A percentile compares a stretch with the other conserved stretches of the same genome.
These are phyloP conservation scores for Venusia cambrica DNA, from an alignment of 2,888 invertebrate genomes.

Conservation along the genomic window DNA sequence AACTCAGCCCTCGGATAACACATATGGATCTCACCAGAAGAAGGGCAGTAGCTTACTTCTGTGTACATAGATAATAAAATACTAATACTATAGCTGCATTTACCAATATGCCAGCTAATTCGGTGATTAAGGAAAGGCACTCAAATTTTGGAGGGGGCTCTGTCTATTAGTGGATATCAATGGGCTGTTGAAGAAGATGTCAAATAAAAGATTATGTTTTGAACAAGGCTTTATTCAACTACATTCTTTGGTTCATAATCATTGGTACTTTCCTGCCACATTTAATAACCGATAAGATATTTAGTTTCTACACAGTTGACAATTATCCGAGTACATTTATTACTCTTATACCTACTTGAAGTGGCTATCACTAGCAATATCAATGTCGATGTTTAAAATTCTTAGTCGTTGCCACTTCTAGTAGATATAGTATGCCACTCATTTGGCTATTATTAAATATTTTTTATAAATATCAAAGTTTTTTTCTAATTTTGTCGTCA, in stretches of 20 bases:
- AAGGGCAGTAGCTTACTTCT: no score
- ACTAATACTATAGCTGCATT: no score
- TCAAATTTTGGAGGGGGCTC: no score
- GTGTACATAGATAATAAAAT: no score
- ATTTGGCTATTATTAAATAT: slow-evolving; percentile 8
- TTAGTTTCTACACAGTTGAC: slow-evolving; percentile 14
- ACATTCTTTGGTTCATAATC: slow-evolving; percentile 86
- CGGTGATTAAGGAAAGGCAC: no score
- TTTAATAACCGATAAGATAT: slow-evolving; percentile 25
- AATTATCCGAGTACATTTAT: slow-evolving; percentile 6
- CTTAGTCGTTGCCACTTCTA: slow-evolving; percentile 2
- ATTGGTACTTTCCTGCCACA: slow-evolving; percentile 72
- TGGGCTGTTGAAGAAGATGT: no score
- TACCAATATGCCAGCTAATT: no score
- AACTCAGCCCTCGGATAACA: no score
- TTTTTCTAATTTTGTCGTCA: neutral
- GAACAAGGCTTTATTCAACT: slow-evolving; percentile 77
- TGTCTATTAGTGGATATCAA: no score
- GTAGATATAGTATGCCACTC: no score
- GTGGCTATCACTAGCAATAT: slow-evolving; percentile 4
- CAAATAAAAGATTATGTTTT: slow-evolving; percentile 48
- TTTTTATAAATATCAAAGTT: slow-evolving; percentile 4
- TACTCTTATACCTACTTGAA: slow-evolving; percentile 9
- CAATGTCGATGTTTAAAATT: no score
- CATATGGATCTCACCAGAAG: no score